Base-by-base conservation (phyloP, 2,797 vertebrate genomes). In the Siniperca undulata region DNA sequence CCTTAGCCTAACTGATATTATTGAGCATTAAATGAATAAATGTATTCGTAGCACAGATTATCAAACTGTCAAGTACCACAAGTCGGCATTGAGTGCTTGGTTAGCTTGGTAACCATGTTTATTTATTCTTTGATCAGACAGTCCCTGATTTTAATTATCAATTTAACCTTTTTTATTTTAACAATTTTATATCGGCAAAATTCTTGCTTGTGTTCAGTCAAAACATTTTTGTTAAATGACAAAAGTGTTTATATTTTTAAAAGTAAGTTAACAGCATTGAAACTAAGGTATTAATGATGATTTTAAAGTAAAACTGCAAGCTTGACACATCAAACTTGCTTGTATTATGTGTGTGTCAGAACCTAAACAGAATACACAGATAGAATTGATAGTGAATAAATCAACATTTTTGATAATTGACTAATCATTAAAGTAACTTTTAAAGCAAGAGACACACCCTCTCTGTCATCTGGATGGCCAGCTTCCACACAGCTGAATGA, bases 391-490 rank as follows among this genome's bases (percentile, higher is more conserved):
- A 16, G 6, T 1, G 17, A 50, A 50, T 50, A 34, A 34, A 34
- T 34, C 0, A 19, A 59, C 27, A 2, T 9, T 19, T 34, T 59
- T 34, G 1, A 20, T 20, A 8, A 52, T 3, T 52, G 22, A 42
- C 10, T 42, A 12, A 12, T 42, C 40, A 42, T 42, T 42, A 11
- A 42, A 42, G 40, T 42, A 12, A 42, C 10, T 42, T 3, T 3
- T 42, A 14, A 44, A 44, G 30, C 30, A 30, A 30, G 30, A 30
- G 30, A 30, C 30, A 30, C 30, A 30, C 30, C 30, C 30, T 30
- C 30, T 30, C 30, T 73, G 65, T 86, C 81, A 78, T 81, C 77
- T 84, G 67, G 36, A 74, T 71, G 86, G 69, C 74, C 58, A 60
- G 30, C 67, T 67, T 85, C 38, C 67, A 71, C 64, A 30, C 68